These are phyloP conservation scores for Antechinus flavipes DNA, from an alignment of 2,113 vertebrate species.

Conservation along the genomic window DNA sequence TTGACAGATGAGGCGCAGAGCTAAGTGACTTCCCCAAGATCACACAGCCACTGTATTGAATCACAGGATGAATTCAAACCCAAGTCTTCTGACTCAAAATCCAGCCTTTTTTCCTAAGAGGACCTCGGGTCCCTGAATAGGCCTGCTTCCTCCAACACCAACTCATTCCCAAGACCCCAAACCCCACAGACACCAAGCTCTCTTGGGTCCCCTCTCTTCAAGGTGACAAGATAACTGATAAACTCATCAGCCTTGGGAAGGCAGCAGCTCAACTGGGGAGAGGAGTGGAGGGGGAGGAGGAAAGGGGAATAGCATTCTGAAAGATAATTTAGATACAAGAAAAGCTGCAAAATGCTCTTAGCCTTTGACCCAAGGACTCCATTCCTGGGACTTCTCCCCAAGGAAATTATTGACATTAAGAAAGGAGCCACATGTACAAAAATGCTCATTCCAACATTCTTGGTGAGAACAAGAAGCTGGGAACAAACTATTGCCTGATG, in stretches of 20 bases:
- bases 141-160: background rate
- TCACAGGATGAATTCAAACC: background rate
- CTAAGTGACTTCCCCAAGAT: background rate
- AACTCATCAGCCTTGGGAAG: background rate
- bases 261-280: background rate
- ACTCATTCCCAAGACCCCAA: background rate
- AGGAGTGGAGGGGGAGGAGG: background rate
- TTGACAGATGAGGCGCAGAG: background rate
- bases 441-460: background rate
- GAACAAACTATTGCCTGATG: background rate
- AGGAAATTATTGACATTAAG: background rate
- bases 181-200: background rate
- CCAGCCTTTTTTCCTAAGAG: background rate
- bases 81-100: background rate
- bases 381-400: background rate
- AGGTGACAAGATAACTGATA: background rate
- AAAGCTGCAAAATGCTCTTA: background rate
- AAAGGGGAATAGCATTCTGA: background rate
- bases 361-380: background rate
- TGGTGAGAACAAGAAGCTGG: background rate
- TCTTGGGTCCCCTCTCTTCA: background rate
- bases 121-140: background rate
- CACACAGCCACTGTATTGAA: background rate
- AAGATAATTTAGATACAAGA: background rate
- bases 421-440: background rate